These are phyloP conservation scores for Centropus unirufus DNA, from an alignment of 2,113 vertebrate genomes.

Conservation along the genomic window DNA sequence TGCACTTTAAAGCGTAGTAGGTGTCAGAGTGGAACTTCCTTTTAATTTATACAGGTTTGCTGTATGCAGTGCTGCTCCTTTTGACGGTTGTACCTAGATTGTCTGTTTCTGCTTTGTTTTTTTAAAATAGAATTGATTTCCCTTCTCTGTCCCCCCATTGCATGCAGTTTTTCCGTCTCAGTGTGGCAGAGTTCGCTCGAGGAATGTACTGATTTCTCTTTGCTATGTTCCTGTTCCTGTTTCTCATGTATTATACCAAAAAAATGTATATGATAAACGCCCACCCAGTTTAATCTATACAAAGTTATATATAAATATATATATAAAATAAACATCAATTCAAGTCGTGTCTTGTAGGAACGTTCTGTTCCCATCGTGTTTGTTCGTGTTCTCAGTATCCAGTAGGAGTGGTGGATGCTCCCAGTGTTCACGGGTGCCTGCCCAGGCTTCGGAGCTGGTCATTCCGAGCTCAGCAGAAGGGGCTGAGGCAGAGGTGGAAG, in stretches of 20 bases:
- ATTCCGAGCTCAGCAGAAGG: background rate
- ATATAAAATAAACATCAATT: constrained; percentile 66
- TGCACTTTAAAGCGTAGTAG: constrained; percentile 82
- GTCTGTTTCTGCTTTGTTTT: background rate
- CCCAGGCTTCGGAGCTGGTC: background rate
- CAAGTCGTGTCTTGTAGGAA: constrained; percentile 43
- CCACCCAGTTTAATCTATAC: constrained; percentile 44
- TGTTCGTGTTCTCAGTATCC: background rate
- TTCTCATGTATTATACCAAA: constrained; percentile 62
- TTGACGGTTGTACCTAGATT: constrained; percentile 2
- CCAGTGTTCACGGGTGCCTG: background rate
- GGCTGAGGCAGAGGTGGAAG: background rate
- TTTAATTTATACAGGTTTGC: constrained; percentile 61
- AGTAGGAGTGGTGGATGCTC: background rate
- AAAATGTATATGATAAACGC: constrained; percentile 56
- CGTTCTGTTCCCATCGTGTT: constrained; percentile 25
- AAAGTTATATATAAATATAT: constrained; percentile 38
- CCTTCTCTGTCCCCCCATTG: constrained; percentile 41
- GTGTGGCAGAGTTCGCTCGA: constrained; percentile 43
- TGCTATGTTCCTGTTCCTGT: constrained; percentile 21
- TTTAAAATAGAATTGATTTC: constrained; percentile 20
- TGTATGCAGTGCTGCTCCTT: constrained; percentile 40
- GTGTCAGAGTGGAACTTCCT: constrained; percentile 56
- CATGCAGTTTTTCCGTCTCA: constrained; percentile 54
- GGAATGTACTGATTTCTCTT: constrained; percentile 63